phyloP scores from a whole-genome alignment of 2,797 vertebrate genomes.

The Forpus xanthops region DNA sequence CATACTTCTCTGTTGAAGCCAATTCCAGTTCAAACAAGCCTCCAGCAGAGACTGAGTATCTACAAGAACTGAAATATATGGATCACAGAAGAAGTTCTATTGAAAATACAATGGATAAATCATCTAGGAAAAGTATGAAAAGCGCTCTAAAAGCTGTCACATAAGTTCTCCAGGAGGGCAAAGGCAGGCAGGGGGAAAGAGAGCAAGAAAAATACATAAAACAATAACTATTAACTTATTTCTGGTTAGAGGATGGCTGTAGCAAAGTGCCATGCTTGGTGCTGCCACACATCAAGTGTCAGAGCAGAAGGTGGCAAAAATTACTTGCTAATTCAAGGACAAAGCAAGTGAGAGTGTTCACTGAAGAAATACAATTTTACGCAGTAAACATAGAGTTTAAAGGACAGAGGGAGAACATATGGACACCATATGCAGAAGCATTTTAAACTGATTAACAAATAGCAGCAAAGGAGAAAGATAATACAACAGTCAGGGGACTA shows the following conservation, averaged over 20 bases:
- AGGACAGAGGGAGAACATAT: conserved; percentile 13
- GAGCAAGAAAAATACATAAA: too few relatives aligned
- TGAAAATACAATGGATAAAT: background rate
- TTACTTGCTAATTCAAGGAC: background rate
- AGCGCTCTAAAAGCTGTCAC: background rate
- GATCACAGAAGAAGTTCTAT: background rate
- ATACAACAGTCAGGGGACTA: background rate
- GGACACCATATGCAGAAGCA: background rate
- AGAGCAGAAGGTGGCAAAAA: background rate
- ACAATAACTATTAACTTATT: background rate
- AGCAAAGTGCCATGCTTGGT: background rate
- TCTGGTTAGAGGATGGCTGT: background rate
- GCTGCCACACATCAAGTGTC: fast-evolving
- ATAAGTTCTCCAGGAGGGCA: background rate
- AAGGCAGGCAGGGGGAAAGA: background rate
- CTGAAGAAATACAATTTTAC: background rate
- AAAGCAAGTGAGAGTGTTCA: background rate
- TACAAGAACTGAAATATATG: background rate
- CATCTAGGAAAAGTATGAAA: background rate
- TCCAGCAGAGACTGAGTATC: background rate
- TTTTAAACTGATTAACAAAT: conserved; percentile 33
- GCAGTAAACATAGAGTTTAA: background rate
- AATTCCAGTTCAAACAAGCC: background rate
- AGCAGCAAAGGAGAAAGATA: conserved; percentile 13
- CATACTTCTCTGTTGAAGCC: background rate